phyloP scores from a whole-genome alignment of 2,113 vertebrate genomes.

The Ammodytes marinus region DNA sequence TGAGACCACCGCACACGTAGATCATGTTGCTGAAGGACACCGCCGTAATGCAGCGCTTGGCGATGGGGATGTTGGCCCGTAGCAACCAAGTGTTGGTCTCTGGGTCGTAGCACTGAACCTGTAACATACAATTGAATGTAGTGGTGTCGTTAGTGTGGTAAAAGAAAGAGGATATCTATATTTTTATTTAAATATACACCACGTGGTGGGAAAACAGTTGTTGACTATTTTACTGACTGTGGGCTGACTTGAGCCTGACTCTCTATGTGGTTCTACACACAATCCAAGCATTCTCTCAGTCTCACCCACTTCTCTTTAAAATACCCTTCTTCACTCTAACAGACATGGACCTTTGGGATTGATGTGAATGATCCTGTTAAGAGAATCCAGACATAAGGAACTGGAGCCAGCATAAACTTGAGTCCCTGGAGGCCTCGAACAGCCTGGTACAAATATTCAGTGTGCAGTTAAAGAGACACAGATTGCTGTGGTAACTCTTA shows the following conservation, averaged over 20 bases:
- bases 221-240: constrained; percentile 9
- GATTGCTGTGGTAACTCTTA: constrained; percentile 5
- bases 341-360: constrained; percentile 1
- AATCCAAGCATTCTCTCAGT: constrained; percentile 42
- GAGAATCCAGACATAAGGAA: constrained; percentile 20
- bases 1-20: constrained; percentile 97
- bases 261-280: constrained; percentile 22
- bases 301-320: constrained; percentile 40
- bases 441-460: neutral
- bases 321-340: neutral
- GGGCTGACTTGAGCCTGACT: constrained; percentile 11
- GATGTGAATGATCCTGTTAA: neutral
- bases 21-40: constrained; percentile 96
- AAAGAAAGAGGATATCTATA: neutral
- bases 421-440: neutral
- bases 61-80: constrained; percentile 96
- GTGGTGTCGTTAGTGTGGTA: neutral
- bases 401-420: neutral
- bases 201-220: neutral
- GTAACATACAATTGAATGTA: constrained; percentile 53
- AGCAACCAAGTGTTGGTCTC: constrained; percentile 93
- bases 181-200: neutral
- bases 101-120: constrained; percentile 99
- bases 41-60: constrained; percentile 97
- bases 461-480: neutral